Percentiles rank a stretch among this genome's conserved stretches.
phyloP scores from a whole-genome alignment of 92 coral and sea anemone species.

The Isaurus tuberculatus region DNA sequence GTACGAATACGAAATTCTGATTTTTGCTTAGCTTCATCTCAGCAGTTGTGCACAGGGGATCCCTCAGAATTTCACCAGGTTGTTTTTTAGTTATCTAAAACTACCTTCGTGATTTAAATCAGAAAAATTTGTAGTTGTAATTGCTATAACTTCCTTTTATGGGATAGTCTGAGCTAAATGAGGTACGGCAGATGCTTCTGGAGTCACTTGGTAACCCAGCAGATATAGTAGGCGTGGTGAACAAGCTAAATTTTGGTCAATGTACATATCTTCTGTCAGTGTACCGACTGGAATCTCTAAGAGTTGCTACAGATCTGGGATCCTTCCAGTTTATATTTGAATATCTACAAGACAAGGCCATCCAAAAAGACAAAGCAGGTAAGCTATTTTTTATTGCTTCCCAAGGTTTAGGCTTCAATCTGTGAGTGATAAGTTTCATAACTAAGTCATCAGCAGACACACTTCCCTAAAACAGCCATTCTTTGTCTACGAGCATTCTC shows the following conservation, averaged over 20 bases:
- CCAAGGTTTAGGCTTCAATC: not conserved
- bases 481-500: no score
- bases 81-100: no score
- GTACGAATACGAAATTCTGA: no score
- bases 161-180: slow-evolving; percentile 88
- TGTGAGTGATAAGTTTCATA: not conserved
- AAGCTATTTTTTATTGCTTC: not conserved
- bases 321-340: slow-evolving; percentile 92
- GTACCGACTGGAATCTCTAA: slow-evolving; percentile 90
- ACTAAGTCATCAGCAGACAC: not conserved
- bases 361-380: slow-evolving; percentile 99
- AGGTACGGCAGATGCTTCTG: slow-evolving; percentile 80
- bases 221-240: slow-evolving; percentile 82
- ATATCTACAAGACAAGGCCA: slow-evolving; percentile 92
- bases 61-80: no score
- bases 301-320: slow-evolving; percentile 90
- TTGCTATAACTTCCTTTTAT: no score
- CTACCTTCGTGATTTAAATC: no score
- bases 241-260: slow-evolving; percentile 93
- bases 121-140: no score
- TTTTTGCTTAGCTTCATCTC: no score
- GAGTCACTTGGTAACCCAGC: slow-evolving; percentile 84
- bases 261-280: slow-evolving; percentile 95
- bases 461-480: no score
- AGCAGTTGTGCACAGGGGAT: no score